These are phyloP conservation scores for Eriosoma lanigerum DNA, from an alignment of 1,140 invertebrate species.

Conservation along the genomic window DNA sequence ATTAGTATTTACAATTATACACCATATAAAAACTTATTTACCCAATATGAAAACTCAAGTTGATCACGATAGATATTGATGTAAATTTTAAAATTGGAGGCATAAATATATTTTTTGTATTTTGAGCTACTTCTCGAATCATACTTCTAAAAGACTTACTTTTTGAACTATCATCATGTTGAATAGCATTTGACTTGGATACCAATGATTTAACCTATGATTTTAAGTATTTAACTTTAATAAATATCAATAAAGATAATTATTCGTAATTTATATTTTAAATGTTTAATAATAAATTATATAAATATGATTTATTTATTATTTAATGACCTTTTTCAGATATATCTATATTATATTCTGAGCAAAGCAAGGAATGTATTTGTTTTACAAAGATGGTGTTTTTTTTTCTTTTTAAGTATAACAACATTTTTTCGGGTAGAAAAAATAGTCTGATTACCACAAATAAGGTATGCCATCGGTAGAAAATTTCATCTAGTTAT, in stretches of 20 bases:
- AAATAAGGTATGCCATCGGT: no score
- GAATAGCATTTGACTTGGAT: conserved; percentile 11
- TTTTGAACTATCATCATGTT: conserved; percentile 43
- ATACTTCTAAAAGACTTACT: conserved; percentile 31
- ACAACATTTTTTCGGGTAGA: no score
- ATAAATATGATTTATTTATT: no score
- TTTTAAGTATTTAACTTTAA: background rate
- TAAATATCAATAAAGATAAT: no score
- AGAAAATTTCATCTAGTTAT: no score
- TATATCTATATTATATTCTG: no score
- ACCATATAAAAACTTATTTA: conserved; percentile 58
- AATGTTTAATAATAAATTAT: background rate
- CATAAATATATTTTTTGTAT: conserved; percentile 77
- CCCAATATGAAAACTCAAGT: conserved; percentile 86
- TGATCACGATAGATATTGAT: conserved; percentile 79
- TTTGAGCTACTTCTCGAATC: conserved; percentile 59
- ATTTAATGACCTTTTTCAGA: no score
- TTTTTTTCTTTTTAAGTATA: no score
- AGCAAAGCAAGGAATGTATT: no score
- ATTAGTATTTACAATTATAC: background rate
- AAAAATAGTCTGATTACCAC: no score
- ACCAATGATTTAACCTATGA: conserved; percentile 38
- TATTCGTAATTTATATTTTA: background rate
- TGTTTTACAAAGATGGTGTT: no score
- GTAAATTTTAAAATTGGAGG: conserved; percentile 79